Evolutionary conservation across 2,888 invertebrate genomes (phyloP).

Genomic region (Ctena decussata): DNA sequence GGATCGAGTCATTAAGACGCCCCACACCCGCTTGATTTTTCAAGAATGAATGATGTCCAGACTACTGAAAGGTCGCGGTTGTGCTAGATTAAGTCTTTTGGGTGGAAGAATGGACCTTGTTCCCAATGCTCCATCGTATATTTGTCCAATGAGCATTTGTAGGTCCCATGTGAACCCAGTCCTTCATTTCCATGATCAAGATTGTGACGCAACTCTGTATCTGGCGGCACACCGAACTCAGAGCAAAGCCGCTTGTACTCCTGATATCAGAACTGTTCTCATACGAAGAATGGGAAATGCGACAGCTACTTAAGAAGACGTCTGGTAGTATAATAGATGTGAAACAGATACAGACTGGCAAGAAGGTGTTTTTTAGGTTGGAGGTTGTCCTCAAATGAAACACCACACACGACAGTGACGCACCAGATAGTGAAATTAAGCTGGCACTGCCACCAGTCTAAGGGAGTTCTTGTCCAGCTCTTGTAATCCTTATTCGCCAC

Average conservation of each 20-base stretch:
- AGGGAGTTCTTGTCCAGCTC: neutral
- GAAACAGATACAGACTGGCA: too few relatives aligned
- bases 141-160: neutral
- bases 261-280: too few relatives aligned
- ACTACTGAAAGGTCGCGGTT: neutral
- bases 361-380: too few relatives aligned
- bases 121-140: neutral
- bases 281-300: too few relatives aligned
- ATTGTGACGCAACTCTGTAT: too few relatives aligned
- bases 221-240: too few relatives aligned
- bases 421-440: neutral
- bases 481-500: neutral
- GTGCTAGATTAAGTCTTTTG: neutral
- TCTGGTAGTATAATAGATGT: too few relatives aligned
- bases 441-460: neutral
- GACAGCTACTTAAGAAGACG: too few relatives aligned
- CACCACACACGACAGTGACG: neutral
- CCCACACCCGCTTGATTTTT: neutral
- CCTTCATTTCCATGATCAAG: too few relatives aligned
- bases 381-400: neutral
- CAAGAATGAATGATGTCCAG: neutral
- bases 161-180: neutral
- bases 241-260: too few relatives aligned
- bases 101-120: neutral
- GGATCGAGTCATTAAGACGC: neutral